These are phyloP conservation scores for Oxyteleia sp. DNA, from an alignment of 2,888 invertebrate species.

Conservation along the genomic window DNA sequence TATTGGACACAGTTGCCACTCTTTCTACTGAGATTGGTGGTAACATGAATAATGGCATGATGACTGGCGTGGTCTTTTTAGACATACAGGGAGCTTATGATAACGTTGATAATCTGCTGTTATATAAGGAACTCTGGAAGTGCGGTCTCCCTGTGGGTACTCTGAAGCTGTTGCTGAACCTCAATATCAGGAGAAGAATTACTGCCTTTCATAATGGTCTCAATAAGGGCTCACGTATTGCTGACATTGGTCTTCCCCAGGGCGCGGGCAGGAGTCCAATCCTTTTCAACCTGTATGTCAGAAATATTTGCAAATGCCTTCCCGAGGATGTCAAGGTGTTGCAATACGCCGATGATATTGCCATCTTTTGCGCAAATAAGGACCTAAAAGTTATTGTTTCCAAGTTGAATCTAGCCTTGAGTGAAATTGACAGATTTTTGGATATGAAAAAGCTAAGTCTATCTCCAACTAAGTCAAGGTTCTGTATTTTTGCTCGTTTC, in stretches of 20 bases:
- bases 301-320: not conserved
- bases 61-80: conserved; percentile 6
- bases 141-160: not conserved
- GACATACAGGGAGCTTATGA: conserved; percentile 37
- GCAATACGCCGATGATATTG: conserved; percentile 17
- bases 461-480: not conserved
- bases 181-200: not conserved
- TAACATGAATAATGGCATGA: not conserved
- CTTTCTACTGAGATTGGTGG: not conserved
- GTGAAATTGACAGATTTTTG: not conserved
- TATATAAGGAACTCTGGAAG: conserved; percentile 1
- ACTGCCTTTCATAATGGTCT: not conserved
- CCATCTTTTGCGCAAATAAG: not conserved
- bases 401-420: conserved; percentile 8
- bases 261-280: conserved; percentile 20
- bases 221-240: not conserved
- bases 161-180: not conserved
- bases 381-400: too few relatives aligned
- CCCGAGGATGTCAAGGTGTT: not conserved
- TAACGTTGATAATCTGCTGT: conserved; percentile 3
- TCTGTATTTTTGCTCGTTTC: not conserved
- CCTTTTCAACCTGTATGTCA: conserved; percentile 24
- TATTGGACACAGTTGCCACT: conserved; percentile 12
- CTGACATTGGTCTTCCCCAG: too few relatives aligned
- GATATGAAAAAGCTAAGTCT: not conserved